A percentile compares a stretch with the other conserved stretches of the same genome.
Conservation (phyloP, 2,797 vertebrate species). For the Philypnodon macrostomus region DNA sequence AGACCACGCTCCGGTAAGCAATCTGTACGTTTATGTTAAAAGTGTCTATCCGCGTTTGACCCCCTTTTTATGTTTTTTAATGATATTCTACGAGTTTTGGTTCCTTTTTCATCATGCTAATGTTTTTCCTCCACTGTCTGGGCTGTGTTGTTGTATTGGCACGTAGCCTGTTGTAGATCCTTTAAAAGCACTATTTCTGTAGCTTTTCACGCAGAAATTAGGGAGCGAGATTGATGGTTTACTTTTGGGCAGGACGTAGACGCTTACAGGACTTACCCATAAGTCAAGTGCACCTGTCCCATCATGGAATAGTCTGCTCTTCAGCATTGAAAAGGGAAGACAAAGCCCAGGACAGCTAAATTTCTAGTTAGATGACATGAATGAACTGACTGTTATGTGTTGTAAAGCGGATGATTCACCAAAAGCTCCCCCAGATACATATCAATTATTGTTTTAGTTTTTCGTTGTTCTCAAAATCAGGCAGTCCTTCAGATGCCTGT, state of each 20-base stretch:
- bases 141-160: background rate
- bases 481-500: slow-evolving; percentile 8
- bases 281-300: slow-evolving; percentile 43
- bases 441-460: too few species aligned
- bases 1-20: slow-evolving; percentile 40
- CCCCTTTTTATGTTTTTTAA: background rate
- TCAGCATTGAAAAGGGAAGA: background rate
- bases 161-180: background rate
- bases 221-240: background rate
- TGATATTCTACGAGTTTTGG: slow-evolving; percentile 11
- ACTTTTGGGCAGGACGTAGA: slow-evolving; percentile 10
- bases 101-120: background rate
- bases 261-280: slow-evolving; percentile 1
- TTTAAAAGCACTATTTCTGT: background rate
- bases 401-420: too few species aligned
- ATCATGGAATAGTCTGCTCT: slow-evolving; percentile 9
- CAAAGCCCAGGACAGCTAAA: slow-evolving; percentile 11
- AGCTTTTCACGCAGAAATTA: slow-evolving; percentile 4
- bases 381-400: too few species aligned
- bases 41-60: slow-evolving; percentile 10
- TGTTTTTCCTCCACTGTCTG: background rate
- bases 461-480: too few species aligned
- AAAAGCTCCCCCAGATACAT: too few species aligned
- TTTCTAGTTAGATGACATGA: too few species aligned
- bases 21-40: background rate